Base-by-base conservation (phyloP, 2,888 invertebrate genomes). In the Eristalinus aeneus region DNA sequence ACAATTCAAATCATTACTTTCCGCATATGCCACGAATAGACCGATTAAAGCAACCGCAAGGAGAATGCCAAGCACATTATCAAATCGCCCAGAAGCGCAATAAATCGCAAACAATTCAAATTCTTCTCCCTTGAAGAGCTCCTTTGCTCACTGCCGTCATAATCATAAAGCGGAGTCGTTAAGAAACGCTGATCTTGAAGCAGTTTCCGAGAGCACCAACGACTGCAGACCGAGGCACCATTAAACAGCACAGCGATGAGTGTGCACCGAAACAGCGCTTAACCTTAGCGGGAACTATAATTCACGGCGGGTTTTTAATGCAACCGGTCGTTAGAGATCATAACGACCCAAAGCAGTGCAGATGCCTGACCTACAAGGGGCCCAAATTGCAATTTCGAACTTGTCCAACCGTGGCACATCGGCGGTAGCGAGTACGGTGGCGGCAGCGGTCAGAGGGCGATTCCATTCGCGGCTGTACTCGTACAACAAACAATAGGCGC, bases 401-500 rank as follows among this genome's bases (percentile, higher is more conserved):
- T 46, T 46, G 46, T 46, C 46, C 46, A 46, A 46, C 16, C 46
- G 46, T 46, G 46, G 46, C 46, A 6, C 16, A 46, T 46, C 46
- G 2, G 71, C 10, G 85, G 88, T 1, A 89, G 89, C 0, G 88
- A 88, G 0, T 88, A 89, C 0, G 89, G 88, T 9, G 88, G 87
- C 22, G 88, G 88, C 3, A 71, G 46, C 23, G 76, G 68, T 46
- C 46, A 46, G 46, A n/a, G 87, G 89, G 9, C 89, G 90, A 12
- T 89, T 89, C 27, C 27, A 27, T 27, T 27, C 27, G 27, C 27
- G 2, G 27, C 27, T 27, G 27, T n/a, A n/a, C n/a, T n/a, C n/a
- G n/a, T n/a, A n/a, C n/a, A n/a, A 27, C 27, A 27, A 36, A 88
- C 89, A 46, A 80, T 74, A 2, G 89, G 90, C 23, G 87, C 89